These are phyloP conservation scores for Monopis laevigella DNA, from an alignment of 2,888 invertebrate species.

Conservation along the genomic window DNA sequence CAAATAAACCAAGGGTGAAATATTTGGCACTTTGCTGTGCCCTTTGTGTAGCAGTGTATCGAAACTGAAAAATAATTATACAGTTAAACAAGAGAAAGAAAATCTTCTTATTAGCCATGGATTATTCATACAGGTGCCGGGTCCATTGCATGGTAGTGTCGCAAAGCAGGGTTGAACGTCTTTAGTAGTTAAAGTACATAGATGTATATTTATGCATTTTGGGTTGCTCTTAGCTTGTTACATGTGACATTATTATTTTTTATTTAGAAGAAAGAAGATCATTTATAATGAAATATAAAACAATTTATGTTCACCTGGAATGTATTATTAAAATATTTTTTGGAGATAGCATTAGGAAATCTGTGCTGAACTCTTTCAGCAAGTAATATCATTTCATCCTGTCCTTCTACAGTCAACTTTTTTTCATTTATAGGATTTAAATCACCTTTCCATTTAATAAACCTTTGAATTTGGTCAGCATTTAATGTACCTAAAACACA, in stretches of 20 bases:
- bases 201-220: no score
- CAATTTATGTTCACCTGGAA: slow-evolving; percentile 52
- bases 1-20: slow-evolving; percentile 81
- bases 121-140: no score
- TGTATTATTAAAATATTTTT: slow-evolving; percentile 67
- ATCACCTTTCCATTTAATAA: slow-evolving; percentile 69
- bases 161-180: no score
- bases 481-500: slow-evolving; percentile 47
- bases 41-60: slow-evolving; percentile 80
- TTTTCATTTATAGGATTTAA: slow-evolving; percentile 65
- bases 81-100: no score
- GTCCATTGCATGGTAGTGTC: no score
- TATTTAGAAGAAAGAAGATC: no score
- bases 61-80: slow-evolving; percentile 80
- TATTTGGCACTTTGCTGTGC: slow-evolving; percentile 78
- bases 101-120: no score
- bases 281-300: no score
- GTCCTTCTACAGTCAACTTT: slow-evolving; percentile 75
- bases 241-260: no score
- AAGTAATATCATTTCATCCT: slow-evolving; percentile 76
- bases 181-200: no score
- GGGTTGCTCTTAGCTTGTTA: no score
- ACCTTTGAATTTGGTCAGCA: slow-evolving; percentile 39
- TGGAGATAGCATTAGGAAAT: slow-evolving; percentile 71
- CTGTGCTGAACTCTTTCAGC: slow-evolving; percentile 79